These are phyloP conservation scores for Zapornia atra DNA, from an alignment of 2,113 vertebrate genomes.

Conservation along the genomic window DNA sequence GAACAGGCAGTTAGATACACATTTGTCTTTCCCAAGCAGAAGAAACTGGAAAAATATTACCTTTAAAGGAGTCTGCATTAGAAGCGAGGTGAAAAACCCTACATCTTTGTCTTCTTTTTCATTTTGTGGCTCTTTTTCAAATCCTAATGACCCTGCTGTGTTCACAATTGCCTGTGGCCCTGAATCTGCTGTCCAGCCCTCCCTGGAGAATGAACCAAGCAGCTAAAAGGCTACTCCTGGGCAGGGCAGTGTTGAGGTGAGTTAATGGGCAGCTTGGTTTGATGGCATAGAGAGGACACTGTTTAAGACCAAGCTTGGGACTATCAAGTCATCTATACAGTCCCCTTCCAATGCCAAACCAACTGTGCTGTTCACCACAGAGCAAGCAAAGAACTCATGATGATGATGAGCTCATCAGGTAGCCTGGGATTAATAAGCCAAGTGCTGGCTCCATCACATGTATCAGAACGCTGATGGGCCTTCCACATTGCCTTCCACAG, in stretches of 20 bases:
- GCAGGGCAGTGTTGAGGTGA: background rate
- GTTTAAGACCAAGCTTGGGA: background rate
- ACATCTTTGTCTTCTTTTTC: background rate
- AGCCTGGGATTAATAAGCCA: too few relatives aligned
- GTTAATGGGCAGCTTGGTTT: background rate
- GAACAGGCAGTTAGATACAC: background rate
- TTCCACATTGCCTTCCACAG: background rate
- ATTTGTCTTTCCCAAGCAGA: background rate
- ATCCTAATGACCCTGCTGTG: background rate
- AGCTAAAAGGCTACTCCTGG: background rate
- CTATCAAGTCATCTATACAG: too few relatives aligned
- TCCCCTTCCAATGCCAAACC: background rate
- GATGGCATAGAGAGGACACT: background rate
- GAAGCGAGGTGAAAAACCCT: background rate
- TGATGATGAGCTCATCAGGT: background rate
- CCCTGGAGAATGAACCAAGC: background rate
- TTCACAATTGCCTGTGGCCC: background rate
- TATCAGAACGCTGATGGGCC: background rate
- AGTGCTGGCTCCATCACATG: background rate
- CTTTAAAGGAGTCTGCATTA: background rate
- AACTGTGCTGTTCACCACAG: background rate
- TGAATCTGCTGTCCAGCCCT: background rate
- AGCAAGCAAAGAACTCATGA: background rate
- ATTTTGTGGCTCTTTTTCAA: background rate
- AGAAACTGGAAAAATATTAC: background rate